A percentile compares a stretch with the other conserved stretches of the same genome.
These are phyloP conservation scores for Pithys albifrons DNA, from an alignment of 2,113 vertebrate species.

Conservation along the genomic window DNA sequence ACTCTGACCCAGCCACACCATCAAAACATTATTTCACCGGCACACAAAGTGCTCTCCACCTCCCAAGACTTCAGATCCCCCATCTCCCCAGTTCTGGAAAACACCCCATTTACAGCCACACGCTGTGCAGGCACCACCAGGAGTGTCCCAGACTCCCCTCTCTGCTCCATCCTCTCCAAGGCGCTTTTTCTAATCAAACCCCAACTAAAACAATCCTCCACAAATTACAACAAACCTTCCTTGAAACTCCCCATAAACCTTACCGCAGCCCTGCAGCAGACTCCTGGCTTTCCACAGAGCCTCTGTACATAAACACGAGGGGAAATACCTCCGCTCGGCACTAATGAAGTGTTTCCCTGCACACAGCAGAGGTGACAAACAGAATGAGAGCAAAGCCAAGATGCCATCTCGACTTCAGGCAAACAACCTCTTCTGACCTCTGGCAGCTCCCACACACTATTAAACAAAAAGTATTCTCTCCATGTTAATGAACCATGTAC, in stretches of 20 bases:
- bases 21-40: neutral
- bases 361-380: slow-evolving; percentile 30
- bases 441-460: slow-evolving; percentile 46
- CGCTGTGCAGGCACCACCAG: neutral
- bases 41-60: neutral
- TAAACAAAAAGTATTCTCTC: slow-evolving; percentile 58
- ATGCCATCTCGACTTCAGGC: slow-evolving; percentile 50
- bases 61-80: accelerated
- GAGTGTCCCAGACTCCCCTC: accelerated
- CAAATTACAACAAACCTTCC: neutral
- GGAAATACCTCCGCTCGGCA: neutral
- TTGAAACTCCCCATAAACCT: neutral
- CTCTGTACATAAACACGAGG: neutral
- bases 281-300: neutral
- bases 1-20: neutral
- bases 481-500: slow-evolving; percentile 57
- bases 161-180: neutral
- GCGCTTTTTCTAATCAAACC: neutral
- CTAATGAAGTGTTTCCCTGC: neutral
- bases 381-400: slow-evolving; percentile 40
- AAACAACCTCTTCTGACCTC: slow-evolving; percentile 48
- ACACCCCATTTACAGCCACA: accelerated
- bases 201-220: neutral
- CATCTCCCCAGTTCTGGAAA: neutral
- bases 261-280: neutral